Evolutionary conservation across 1,140 invertebrate genomes (phyloP).

Genomic region (Eciton burchellii): DNA sequence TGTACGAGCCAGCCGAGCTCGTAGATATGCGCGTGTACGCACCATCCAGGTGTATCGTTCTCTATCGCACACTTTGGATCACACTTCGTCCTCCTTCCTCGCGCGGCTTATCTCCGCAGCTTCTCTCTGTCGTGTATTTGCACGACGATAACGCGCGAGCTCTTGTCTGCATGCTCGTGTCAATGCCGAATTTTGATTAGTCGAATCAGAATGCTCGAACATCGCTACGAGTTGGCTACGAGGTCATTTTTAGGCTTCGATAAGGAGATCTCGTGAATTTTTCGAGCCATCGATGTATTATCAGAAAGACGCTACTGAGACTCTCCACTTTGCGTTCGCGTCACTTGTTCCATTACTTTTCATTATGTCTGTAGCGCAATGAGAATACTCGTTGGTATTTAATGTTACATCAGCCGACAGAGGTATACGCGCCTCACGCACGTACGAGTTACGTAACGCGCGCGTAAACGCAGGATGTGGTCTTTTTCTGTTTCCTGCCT

Average conservation of each 20-base stretch:
- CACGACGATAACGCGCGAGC: background rate
- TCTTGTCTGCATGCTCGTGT: background rate
- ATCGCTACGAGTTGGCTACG: too few relatives aligned
- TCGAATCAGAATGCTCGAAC: background rate
- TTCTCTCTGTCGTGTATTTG: slow-evolving; percentile 18
- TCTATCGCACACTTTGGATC: too few relatives aligned
- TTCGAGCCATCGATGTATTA: background rate
- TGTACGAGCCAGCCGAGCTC: slow-evolving; percentile 4
- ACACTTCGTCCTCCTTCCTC: slow-evolving; percentile 1
- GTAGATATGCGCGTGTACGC: background rate
- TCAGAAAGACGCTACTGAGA: background rate
- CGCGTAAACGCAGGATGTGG: slow-evolving; percentile 48
- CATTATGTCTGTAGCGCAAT: background rate
- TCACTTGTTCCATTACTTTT: background rate
- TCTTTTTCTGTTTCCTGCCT: slow-evolving; percentile 38
- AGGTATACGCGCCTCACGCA: slow-evolving; percentile 10
- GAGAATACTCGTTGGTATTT: slow-evolving; percentile 28
- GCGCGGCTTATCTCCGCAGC: background rate
- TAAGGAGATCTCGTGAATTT: too few relatives aligned
- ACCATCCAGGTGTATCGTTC: slow-evolving; percentile 14
- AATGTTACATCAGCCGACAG: background rate
- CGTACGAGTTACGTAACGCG: slow-evolving; percentile 30
- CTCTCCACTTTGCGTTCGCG: background rate
- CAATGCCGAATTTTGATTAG: slow-evolving; percentile 37
- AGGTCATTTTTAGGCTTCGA: too few relatives aligned